These are phyloP conservation scores for Leptinotarsa juncta DNA, from an alignment of 2,888 invertebrate species.

Conservation along the genomic window DNA sequence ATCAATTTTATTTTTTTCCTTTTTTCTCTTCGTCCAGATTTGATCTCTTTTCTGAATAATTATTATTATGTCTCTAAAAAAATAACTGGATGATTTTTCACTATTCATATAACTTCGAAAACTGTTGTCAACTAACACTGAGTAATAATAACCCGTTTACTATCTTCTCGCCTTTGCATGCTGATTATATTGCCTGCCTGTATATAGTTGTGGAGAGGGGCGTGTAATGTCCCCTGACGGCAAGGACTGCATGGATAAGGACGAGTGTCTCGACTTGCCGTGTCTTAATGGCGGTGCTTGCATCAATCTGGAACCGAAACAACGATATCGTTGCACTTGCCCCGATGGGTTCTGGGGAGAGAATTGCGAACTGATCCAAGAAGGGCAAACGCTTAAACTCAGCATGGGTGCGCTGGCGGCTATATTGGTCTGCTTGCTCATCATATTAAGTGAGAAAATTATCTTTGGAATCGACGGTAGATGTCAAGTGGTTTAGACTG, in stretches of 20 bases:
- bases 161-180: constrained; percentile 20
- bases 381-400: constrained; percentile 93
- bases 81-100: too few species aligned
- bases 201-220: constrained; percentile 90
- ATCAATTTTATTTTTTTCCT: too few species aligned
- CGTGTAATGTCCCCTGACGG: constrained; percentile 89
- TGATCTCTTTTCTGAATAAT: too few species aligned
- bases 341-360: constrained; percentile 94
- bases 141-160: not conserved
- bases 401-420: constrained; percentile 97
- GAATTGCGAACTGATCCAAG: constrained; percentile 93
- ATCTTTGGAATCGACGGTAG: constrained; percentile 19
- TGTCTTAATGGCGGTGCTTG: constrained; percentile 94
- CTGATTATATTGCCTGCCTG: constrained; percentile 27
- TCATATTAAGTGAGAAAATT: constrained; percentile 91
- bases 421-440: constrained; percentile 96
- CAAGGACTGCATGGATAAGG: constrained; percentile 94
- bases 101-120: too few species aligned
- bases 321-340: constrained; percentile 89
- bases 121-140: not conserved
- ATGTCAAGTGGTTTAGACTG: constrained; percentile 22
- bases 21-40: too few species aligned
- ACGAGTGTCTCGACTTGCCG: constrained; percentile 94
- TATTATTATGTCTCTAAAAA: too few species aligned
- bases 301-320: constrained; percentile 89